phyloP scores from a whole-genome alignment of 2,888 invertebrate species.

The Spodoptera picta region DNA sequence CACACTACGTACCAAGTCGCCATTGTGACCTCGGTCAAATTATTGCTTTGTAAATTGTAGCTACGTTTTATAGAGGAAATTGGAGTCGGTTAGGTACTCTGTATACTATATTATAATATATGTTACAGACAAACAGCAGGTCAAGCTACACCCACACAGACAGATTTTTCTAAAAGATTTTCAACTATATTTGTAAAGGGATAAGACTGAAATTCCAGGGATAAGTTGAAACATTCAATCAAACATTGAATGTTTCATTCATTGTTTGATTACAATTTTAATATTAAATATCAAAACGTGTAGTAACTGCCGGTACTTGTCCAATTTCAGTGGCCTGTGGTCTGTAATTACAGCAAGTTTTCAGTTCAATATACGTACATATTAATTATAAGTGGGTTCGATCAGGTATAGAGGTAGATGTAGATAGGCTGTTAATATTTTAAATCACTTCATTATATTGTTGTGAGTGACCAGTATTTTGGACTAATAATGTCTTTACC shows the following conservation, averaged over 20 bases:
- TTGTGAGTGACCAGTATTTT: too few relatives aligned
- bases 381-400: too few relatives aligned
- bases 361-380: neutral
- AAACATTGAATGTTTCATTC: too few relatives aligned
- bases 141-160: too few relatives aligned
- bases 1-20: constrained; percentile 19
- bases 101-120: neutral
- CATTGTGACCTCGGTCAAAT: constrained; percentile 42
- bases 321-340: neutral
- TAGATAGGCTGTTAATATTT: too few relatives aligned
- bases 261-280: constrained; percentile 16
- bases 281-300: constrained; percentile 1
- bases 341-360: neutral
- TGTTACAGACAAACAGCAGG: neutral
- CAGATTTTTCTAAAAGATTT: too few relatives aligned
- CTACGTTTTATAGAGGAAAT: constrained; percentile 36
- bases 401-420: too few relatives aligned
- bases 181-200: too few relatives aligned
- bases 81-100: constrained; percentile 18
- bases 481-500: too few relatives aligned
- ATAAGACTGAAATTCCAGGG: too few relatives aligned
- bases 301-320: neutral
- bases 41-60: constrained; percentile 41
- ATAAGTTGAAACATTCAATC: too few relatives aligned
- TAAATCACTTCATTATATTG: too few relatives aligned